Conservation (phyloP, 2,113 vertebrate species). For the Pogonocichla stellata region DNA sequence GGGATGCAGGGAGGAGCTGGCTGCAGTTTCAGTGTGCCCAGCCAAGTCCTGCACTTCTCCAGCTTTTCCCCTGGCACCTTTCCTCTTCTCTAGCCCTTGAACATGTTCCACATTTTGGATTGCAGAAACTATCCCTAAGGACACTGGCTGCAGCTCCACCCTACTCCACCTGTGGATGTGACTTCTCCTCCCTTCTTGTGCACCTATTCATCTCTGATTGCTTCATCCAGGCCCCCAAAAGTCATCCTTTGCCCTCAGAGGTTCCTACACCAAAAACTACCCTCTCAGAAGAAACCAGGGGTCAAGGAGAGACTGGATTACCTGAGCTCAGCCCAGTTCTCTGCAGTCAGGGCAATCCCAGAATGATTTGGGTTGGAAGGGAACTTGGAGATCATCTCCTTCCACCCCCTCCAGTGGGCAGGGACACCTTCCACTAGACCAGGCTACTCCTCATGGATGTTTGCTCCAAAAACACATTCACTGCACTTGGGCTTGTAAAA, state of each 20-base stretch:
- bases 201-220: neutral
- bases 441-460: neutral
- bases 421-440: neutral
- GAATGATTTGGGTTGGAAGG: neutral
- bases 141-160: neutral
- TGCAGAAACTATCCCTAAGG: neutral
- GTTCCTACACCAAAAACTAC: neutral
- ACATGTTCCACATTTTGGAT: neutral
- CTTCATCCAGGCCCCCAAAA: neutral
- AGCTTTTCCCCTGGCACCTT: neutral
- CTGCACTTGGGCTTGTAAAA: neutral
- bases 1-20: neutral
- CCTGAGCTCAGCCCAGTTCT: neutral
- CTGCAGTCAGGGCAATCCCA: fast-evolving
- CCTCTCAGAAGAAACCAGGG: neutral
- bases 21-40: neutral
- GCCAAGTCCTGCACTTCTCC: neutral
- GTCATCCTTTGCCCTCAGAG: neutral
- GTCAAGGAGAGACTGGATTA: neutral
- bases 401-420: neutral
- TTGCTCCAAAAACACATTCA: neutral
- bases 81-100: neutral
- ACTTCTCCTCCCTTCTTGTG: neutral
- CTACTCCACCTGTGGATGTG: neutral
- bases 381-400: neutral